Evolutionary conservation across 2,797 vertebrate species (phyloP), one percentile per base, ranked within the genome.

Genomic region (Periparus ater): DNA sequence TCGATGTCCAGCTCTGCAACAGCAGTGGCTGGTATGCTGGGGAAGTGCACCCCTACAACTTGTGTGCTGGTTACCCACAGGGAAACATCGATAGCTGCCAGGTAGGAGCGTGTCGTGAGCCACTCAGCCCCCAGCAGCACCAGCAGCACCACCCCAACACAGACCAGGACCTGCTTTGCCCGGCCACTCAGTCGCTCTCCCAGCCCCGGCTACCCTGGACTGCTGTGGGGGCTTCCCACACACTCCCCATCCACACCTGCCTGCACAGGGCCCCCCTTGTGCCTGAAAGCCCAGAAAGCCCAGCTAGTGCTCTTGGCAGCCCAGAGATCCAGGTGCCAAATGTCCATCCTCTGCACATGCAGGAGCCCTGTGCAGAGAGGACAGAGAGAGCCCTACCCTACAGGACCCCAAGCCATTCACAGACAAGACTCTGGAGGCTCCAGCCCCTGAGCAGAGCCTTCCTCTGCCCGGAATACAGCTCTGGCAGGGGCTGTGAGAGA

Each of bases 51-150:
- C 0, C 29, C 17, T 1, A 61, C 45, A 61, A 61, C 6, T 8
- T 75, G 45, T 75, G 72, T 32, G 57, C 72, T 61, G 72, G 72
- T 8, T 61, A 75, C 8, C 34, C 45, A 10, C 4, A 61, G 22
- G 72, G 72, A 3, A 0, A 0, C 6, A 75, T 75, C 0, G 72
- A 75, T 21, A 8, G 45, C 57, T 75, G 72, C 57, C 34, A 75
- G 72, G 72, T 75, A 61, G 17, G 57, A 50, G 6, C 3, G 1
- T 32, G n/a, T 15, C 71, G 58, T 0, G 10, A 74, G 17, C 27
- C 72, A 7, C 57, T 40, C 34, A 60, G 34, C 55, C 27, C 27
- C 45, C 72, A 48, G 44, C 72, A 60, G 54, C 71, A 58, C 19
- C 18, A 11, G 32, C 26, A 57, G 32, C 32, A 45, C 10, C 2